Base-by-base conservation (phyloP, 2,888 invertebrate genomes). In the Ennomos quercinarius region DNA sequence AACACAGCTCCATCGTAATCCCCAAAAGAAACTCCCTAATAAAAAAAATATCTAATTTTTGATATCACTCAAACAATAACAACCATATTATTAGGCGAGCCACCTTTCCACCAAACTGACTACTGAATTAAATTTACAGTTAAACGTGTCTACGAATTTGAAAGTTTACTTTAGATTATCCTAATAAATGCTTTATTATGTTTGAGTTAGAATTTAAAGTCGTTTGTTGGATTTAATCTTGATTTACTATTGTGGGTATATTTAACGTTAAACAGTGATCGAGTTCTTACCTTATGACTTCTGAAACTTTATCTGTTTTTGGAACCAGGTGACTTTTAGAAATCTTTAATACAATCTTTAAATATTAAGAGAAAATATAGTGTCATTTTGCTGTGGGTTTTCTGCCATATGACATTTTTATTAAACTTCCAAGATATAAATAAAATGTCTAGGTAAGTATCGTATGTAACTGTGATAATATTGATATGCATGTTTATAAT, bases 71-170 rank as follows among this genome's bases (percentile, higher is more conserved):
- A 51, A 51, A 49, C 42, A 54, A 46, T 2, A 17, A 17, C 17
- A n/a, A n/a, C n/a, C n/a, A n/a, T n/a, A n/a, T n/a, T n/a, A n/a
- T n/a, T n/a, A n/a, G n/a, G 2, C 17, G 17, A 17, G 17, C 2
- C 17, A 3, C 3, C 17, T 17, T 17, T 17, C 27, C 37, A 49
- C 45, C 41, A 52, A 56, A 61, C 50, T 53, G 50, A 65, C 57
- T 60, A 44, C 45, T 56, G 55, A 57, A 67, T 67, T 64, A 64
- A 64, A 67, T 70, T 65, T 63, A 57, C 55, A 60, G 53, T 52
- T 45, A 60, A 62, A 64, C 48, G 48, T 54, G 46, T 46, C 47
- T 58, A 48, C 44, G 48, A 36, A 41, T 34, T 52, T 42, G 35
- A 63, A 63, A 58, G 43, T 57, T 48, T 12, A 43, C 37, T 49